Evolutionary conservation across 2,888 invertebrate genomes (phyloP).

Genomic region (Drosophila longiperda): DNA sequence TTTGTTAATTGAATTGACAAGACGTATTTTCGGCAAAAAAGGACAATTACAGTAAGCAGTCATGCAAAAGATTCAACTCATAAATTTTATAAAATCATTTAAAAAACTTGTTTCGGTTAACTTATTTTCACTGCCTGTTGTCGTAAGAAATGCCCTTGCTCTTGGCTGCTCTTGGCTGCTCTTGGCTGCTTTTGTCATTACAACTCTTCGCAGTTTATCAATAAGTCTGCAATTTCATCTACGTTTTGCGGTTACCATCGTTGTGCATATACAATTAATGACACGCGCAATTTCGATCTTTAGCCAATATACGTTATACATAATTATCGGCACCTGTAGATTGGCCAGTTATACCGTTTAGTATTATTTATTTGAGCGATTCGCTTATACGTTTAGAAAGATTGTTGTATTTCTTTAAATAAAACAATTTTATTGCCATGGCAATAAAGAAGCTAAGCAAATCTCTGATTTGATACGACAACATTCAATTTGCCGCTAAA

Average conservation of each 20-base stretch:
- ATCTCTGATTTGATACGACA: not conserved
- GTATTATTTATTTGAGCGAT: not conserved
- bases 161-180: conserved; percentile 39
- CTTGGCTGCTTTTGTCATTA: conserved; percentile 12
- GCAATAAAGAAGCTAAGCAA: not conserved
- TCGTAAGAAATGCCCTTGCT: conserved; percentile 22
- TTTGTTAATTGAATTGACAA: not conserved
- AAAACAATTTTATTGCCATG: not conserved
- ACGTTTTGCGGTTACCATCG: conserved; percentile 33
- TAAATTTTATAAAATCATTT: conserved; percentile 29
- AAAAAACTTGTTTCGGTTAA: conserved; percentile 39
- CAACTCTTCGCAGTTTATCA: conserved; percentile 43
- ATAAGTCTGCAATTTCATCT: conserved; percentile 40
- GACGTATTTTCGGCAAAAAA: not conserved
- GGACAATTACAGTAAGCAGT: not conserved
- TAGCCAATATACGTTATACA: conserved; percentile 26
- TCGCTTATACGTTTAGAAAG: not conserved
- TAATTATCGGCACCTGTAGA: conserved; percentile 10
- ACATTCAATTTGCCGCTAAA: not conserved
- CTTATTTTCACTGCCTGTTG: conserved; percentile 11
- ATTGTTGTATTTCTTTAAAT: not conserved
- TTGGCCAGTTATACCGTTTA: conserved; percentile 11
- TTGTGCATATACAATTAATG: conserved; percentile 13
- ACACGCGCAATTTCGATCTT: conserved; percentile 40
- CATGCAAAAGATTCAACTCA: conserved; percentile 4